Evolutionary conservation across 1,140 invertebrate species (phyloP).

Genomic region (Teleopsis dalmanni): DNA sequence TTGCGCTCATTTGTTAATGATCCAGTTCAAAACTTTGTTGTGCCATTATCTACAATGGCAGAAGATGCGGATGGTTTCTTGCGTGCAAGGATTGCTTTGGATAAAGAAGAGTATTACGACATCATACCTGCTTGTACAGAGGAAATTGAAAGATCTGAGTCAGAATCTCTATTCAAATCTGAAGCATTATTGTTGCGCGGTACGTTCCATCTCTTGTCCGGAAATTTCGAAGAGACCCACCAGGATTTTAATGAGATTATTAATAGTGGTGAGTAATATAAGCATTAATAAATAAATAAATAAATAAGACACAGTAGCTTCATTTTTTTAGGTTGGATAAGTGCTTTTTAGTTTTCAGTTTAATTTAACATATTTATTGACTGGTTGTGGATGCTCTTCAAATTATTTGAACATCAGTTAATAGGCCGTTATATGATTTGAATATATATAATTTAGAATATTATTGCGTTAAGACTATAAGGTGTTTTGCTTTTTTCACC

Average conservation of each 20-base stretch:
- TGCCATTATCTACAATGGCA: constrained; percentile 19
- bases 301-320: no score
- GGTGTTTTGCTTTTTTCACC: no score
- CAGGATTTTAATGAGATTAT: constrained; percentile 62
- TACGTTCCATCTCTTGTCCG: constrained; percentile 73
- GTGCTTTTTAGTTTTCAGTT: no score
- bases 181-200: constrained; percentile 71
- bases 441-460: no score
- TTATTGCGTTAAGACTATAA: no score
- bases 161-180: constrained; percentile 47
- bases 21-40: constrained; percentile 47
- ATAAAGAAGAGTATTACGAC: constrained; percentile 65
- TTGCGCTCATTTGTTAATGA: constrained; percentile 79
- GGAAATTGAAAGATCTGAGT: constrained; percentile 63
- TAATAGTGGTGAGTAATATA: constrained; percentile 45
- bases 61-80: constrained; percentile 50
- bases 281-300: not conserved
- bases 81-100: constrained; percentile 59
- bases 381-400: no score
- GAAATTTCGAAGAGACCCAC: constrained; percentile 61
- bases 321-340: no score
- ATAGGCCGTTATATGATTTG: no score
- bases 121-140: constrained; percentile 72
- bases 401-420: no score
- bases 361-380: no score